These are phyloP conservation scores for Molossus molossus DNA, from an alignment of 2,797 vertebrate genomes.

Conservation along the genomic window DNA sequence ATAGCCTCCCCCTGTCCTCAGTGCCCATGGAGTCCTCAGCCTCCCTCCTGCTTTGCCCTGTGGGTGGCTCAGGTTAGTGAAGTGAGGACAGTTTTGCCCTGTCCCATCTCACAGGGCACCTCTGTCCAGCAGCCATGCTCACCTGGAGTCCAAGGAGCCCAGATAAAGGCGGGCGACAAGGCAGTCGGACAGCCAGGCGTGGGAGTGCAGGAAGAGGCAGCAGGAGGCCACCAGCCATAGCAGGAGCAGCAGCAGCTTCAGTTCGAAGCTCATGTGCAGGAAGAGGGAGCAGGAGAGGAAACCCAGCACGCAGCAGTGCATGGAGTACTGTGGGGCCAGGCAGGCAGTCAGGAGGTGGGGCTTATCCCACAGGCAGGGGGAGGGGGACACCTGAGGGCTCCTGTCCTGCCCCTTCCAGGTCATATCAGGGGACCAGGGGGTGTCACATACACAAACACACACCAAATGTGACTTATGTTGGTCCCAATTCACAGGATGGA, in stretches of 20 bases:
- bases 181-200: conserved; percentile 89
- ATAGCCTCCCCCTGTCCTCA: background rate
- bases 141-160: conserved; percentile 80
- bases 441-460: background rate
- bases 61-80: background rate
- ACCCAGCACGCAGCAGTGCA: conserved; percentile 95
- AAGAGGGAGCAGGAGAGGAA: conserved; percentile 95
- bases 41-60: background rate
- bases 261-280: conserved; percentile 91
- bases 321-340: conserved; percentile 92
- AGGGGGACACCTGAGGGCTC: background rate
- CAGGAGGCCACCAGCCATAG: conserved; percentile 95
- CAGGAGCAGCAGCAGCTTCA: conserved; percentile 93
- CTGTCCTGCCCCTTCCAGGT: background rate
- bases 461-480: background rate
- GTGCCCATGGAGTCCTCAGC: background rate
- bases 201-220: conserved; percentile 93
- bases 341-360: background rate
- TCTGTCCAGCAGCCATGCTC: background rate
- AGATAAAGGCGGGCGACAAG: conserved; percentile 90
- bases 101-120: background rate
- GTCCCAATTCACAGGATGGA: background rate
- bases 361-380: background rate
- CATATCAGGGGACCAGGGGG: background rate
- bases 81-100: background rate